Evolutionary conservation across 2,113 vertebrate genomes (phyloP).

Genomic region (Aphyosemion australe): DNA sequence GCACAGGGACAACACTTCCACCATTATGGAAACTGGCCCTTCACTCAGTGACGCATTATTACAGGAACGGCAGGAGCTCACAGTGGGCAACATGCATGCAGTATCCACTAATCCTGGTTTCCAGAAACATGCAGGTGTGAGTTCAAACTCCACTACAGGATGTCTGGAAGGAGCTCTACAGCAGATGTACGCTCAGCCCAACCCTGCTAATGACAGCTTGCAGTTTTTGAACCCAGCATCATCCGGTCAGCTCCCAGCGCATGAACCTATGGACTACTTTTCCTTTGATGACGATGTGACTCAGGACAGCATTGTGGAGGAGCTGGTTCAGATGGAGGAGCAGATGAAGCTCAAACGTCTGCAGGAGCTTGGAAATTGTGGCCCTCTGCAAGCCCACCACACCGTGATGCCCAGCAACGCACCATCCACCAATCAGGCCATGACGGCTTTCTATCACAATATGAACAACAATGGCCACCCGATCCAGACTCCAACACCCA

Average conservation of each 20-base stretch:
- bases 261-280: conserved; percentile 88
- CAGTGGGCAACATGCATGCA: conserved; percentile 78
- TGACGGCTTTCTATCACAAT: conserved; percentile 84
- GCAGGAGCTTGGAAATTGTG: conserved; percentile 82
- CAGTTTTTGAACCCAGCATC: conserved; percentile 78
- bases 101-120: conserved; percentile 69
- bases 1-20: conserved; percentile 84
- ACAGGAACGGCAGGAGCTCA: conserved; percentile 84
- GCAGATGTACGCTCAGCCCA: conserved; percentile 75
- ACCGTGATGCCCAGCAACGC: conserved; percentile 74
- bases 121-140: conserved; percentile 72
- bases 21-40: conserved; percentile 81
- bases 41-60: conserved; percentile 81
- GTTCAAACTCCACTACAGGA: conserved; percentile 78
- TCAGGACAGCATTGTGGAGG: conserved; percentile 98
- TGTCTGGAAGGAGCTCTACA: conserved; percentile 80
- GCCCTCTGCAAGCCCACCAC: conserved; percentile 81
- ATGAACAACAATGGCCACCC: conserved; percentile 86
- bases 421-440: conserved; percentile 78
- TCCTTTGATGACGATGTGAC: conserved; percentile 96
- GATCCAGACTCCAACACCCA: conserved; percentile 86
- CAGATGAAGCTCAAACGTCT: conserved; percentile 92
- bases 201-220: conserved; percentile 46
- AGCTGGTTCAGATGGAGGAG: conserved; percentile 98
- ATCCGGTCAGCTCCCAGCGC: conserved; percentile 83